Conservation (phyloP, 2,888 invertebrate genomes). For the Augochlorella aurata region DNA sequence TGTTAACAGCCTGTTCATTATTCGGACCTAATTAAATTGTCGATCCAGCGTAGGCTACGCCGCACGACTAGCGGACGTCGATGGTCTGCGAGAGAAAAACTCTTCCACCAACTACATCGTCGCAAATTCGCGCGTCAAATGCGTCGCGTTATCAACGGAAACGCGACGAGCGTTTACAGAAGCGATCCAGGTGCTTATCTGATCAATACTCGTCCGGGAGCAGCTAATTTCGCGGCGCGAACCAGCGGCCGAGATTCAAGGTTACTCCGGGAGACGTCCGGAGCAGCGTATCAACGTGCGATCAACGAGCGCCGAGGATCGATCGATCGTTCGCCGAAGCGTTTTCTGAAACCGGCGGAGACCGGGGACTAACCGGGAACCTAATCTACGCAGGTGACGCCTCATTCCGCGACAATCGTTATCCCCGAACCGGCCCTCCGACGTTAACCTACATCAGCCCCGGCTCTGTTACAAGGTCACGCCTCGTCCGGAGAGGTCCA, state of each 20-base stretch:
- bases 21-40: slow-evolving; percentile 42
- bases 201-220: slow-evolving; percentile 8
- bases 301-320: too few relatives aligned
- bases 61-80: slow-evolving; percentile 13
- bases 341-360: neutral
- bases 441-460: neutral
- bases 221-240: neutral
- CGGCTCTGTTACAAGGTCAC: slow-evolving; percentile 9
- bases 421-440: neutral
- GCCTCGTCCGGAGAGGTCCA: neutral
- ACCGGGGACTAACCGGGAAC: too few relatives aligned
- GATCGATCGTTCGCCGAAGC: neutral
- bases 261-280: neutral
- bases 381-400: neutral
- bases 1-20: slow-evolving; percentile 21
- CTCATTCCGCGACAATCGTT: neutral
- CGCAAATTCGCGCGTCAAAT: too few relatives aligned
- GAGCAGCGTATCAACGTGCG: too few relatives aligned
- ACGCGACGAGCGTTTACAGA: neutral
- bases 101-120: too few relatives aligned
- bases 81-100: neutral
- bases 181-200: neutral
- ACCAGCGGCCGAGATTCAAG: neutral
- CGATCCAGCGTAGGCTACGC: neutral
- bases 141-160: neutral